These are phyloP conservation scores for Heterodera carotae DNA, from an alignment of 1,140 invertebrate genomes.

Conservation along the genomic window DNA sequence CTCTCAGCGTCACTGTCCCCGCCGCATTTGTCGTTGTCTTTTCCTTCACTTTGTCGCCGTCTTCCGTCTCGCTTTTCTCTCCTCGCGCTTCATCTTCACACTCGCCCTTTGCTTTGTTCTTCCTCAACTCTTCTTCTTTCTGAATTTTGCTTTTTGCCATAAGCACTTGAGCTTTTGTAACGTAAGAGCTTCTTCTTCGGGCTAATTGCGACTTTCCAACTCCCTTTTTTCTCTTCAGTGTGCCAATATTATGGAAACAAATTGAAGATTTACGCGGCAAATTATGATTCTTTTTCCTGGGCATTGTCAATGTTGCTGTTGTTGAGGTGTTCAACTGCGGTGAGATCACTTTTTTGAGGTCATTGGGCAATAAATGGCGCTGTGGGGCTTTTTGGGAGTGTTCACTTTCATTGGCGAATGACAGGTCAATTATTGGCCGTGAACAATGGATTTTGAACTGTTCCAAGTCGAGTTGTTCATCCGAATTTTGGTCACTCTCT, in stretches of 20 bases:
- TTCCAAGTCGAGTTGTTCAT: background rate
- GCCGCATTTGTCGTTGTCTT: background rate
- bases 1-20: slow-evolving; percentile 1
- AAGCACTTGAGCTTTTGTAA: background rate
- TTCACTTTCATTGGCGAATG: background rate
- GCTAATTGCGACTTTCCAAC: background rate
- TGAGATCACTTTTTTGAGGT: background rate
- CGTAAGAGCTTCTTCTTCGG: slow-evolving; percentile 11
- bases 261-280: slow-evolving; percentile 7
- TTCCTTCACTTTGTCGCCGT: background rate
- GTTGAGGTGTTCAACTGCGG: background rate
- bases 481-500: background rate
- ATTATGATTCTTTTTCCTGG: slow-evolving; percentile 17
- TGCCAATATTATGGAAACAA: background rate
- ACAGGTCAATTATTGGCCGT: background rate
- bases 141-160: background rate
- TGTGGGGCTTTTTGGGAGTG: background rate
- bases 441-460: background rate
- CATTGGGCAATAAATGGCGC: background rate
- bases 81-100: background rate
- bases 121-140: background rate
- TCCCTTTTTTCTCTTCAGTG: slow-evolving; percentile 4
- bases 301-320: slow-evolving; percentile 22
- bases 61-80: background rate
- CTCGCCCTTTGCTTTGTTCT: background rate